Conservation (phyloP, 1,140 invertebrate species). For the Bombyx mori region ASM3026992v2 NC_085131.1:10113001-10113500, state of each 20-base stretch:
- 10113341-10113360: constrained; percentile 6
- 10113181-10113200: constrained; percentile 2
- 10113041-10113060: constrained; percentile 66
- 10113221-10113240: too few species aligned
- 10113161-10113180: neutral
- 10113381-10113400: too few species aligned
- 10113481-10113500: constrained; percentile 10
- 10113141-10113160: constrained; percentile 32
- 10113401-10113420: too few species aligned
- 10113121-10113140: constrained; percentile 36
- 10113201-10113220: constrained; percentile 1
- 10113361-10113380: too few species aligned
- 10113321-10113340: constrained; percentile 59
- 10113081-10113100: constrained; percentile 60
- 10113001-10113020: constrained; percentile 71
- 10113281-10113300: constrained; percentile 1
- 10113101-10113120: constrained; percentile 58
- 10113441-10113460: too few species aligned
- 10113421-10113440: too few species aligned
- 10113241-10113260: too few species aligned
- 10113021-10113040: constrained; percentile 69
- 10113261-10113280: too few species aligned
- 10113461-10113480: too few species aligned
- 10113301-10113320: constrained; percentile 4
- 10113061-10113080: constrained; percentile 64